Evolutionary conservation across 2,888 invertebrate species (phyloP), one percentile per base, ranked within the genome.

Genomic region (Portevinia maculata): DNA sequence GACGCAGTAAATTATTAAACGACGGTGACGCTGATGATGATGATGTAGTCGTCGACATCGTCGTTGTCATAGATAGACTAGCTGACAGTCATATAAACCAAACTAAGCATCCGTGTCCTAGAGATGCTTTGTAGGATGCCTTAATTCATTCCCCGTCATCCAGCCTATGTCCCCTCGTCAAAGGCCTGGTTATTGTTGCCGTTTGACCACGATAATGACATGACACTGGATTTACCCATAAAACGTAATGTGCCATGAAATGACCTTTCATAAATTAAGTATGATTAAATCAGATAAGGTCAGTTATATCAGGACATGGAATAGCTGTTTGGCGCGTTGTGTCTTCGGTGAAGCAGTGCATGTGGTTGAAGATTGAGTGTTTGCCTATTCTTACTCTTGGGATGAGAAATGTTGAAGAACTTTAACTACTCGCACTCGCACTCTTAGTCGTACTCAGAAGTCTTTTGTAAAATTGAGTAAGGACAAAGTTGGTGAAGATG

Each of bases 271-370:
- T 83, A 83, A 83, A 83, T 83, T 83, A 78, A 83, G 83, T 83
- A 83, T 83, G 83, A 83, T 83, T 83, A 83, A 83, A 83, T 83
- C 83, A 83, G 83, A 83, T 83, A 73, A 83, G 83, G 83, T 83
- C 83, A 83, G 83, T 83, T 83, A 60, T 65, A 64, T 74, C 37
- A 55, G 81, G 59, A 70, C 41, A 60, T 67, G 55, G 32, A 59
- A 65, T 62, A 28, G 73, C 55, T 59, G 52, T 71, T 62, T 62
- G 67, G 19, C 37, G 13, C 19, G 32, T 28, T 50, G 28, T 57
- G 24, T 34, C 48, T 46, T 65, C 28, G 44, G 39, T 48, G 50
- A 75, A 64, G 62, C 44, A 70, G 59, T 59, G 70, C 64, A 81
- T 69, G 74, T 17, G 62, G 52, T 48, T 9, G 30, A 57, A 75